phyloP scores from a whole-genome alignment of 2,113 vertebrate genomes.

The Ranitomeya imitator region DNA sequence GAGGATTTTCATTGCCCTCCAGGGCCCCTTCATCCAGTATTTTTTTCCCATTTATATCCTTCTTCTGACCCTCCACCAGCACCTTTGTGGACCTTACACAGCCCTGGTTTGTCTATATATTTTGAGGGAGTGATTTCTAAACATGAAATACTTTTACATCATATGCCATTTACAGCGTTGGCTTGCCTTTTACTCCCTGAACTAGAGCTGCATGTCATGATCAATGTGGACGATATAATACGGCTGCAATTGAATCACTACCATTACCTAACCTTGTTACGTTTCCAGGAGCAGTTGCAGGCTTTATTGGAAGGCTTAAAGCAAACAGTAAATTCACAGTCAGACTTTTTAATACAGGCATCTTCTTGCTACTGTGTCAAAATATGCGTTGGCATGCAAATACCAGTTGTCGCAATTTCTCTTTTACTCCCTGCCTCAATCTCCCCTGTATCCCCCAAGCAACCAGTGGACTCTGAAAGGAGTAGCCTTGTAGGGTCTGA shows the following conservation, averaged over 20 bases:
- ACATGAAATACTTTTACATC: slow-evolving; percentile 83
- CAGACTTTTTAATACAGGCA: slow-evolving; percentile 71
- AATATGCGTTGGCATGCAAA: slow-evolving; percentile 79
- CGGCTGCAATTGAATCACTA: slow-evolving; percentile 91
- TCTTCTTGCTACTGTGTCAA: slow-evolving; percentile 68
- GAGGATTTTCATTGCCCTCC: slow-evolving; percentile 80
- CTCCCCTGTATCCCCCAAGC: slow-evolving; percentile 66
- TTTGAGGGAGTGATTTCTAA: slow-evolving; percentile 86
- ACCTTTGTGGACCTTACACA: slow-evolving; percentile 86
- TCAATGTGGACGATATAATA: slow-evolving; percentile 78
- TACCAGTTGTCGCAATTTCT: slow-evolving; percentile 81
- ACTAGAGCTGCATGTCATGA: slow-evolving; percentile 80
- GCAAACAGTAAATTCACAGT: slow-evolving; percentile 74
- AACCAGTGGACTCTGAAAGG: slow-evolving; percentile 85
- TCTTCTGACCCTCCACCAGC: slow-evolving; percentile 64
- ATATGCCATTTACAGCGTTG: slow-evolving; percentile 88
- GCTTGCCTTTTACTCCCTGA: slow-evolving; percentile 78
- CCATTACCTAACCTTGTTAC: slow-evolving; percentile 90
- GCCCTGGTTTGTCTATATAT: slow-evolving; percentile 78
- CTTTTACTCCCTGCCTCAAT: slow-evolving; percentile 80
- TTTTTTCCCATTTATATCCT: slow-evolving; percentile 77
- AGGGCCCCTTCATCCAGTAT: slow-evolving; percentile 80
- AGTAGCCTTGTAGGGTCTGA: slow-evolving; percentile 90
- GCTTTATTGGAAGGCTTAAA: slow-evolving; percentile 70
- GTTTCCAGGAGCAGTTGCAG: slow-evolving; percentile 86